A percentile compares a stretch with the other conserved stretches of the same genome.
Conservation (phyloP, 2,113 vertebrate genomes). For the Ammodytes marinus region DNA sequence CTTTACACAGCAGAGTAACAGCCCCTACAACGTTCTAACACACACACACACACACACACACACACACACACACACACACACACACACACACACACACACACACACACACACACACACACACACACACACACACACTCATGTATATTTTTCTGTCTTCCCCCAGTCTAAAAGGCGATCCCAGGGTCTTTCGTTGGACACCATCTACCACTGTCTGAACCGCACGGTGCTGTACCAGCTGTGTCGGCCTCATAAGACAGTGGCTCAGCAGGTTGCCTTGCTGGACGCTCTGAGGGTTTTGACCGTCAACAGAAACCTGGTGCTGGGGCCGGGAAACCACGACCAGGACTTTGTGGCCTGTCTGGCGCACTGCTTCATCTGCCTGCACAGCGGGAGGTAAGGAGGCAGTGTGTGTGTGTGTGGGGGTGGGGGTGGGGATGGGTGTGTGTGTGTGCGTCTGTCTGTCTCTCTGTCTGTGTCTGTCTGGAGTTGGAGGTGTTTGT, state of each 20-base stretch:
- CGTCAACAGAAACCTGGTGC: slow-evolving; percentile 95
- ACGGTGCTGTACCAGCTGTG: slow-evolving; percentile 99
- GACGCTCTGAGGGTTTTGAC: slow-evolving; percentile 95
- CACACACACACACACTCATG: too few relatives aligned
- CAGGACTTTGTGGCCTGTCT: slow-evolving; percentile 98
- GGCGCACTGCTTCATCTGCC: slow-evolving; percentile 96
- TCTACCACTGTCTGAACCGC: slow-evolving; percentile 98
- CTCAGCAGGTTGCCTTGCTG: slow-evolving; percentile 96
- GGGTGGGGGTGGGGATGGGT: too few relatives aligned
- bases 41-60: too few relatives aligned
- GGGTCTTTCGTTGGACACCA: slow-evolving; percentile 93
- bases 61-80: too few relatives aligned
- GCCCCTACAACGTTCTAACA: not conserved
- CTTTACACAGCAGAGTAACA: not conserved
- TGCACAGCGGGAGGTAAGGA: slow-evolving; percentile 93
- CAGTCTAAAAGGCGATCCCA: slow-evolving; percentile 97
- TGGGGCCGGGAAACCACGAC: slow-evolving; percentile 97
- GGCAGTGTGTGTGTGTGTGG: too few relatives aligned
- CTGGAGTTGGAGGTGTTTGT: not conserved
- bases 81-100: too few relatives aligned
- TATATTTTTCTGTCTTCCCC: not conserved
- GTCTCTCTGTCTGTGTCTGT: too few relatives aligned
- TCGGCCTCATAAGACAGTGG: slow-evolving; percentile 95
- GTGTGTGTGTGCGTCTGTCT: too few relatives aligned
- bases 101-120: too few relatives aligned